These are phyloP conservation scores for Nomada ruficornis DNA, from an alignment of 2,888 invertebrate genomes.

Conservation along the genomic window DNA sequence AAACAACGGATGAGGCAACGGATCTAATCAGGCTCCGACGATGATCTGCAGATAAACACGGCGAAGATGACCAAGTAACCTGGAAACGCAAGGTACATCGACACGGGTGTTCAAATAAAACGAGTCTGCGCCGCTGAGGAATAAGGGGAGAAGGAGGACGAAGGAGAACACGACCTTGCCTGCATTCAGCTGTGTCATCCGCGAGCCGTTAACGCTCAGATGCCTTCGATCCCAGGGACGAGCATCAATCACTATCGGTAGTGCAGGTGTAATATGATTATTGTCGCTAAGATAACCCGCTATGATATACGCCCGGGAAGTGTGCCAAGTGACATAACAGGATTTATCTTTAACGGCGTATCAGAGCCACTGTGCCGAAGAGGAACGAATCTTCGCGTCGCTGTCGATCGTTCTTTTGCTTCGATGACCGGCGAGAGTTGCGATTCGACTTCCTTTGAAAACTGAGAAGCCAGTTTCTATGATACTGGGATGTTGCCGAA, in stretches of 20 bases:
- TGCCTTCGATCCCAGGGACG: conserved; percentile 74
- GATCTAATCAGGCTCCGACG: no score
- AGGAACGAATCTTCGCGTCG: conserved; percentile 9
- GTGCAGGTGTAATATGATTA: conserved; percentile 82
- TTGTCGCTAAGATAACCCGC: conserved; percentile 72
- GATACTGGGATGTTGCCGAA: no score
- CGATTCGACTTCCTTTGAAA: not conserved
- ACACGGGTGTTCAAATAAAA: conserved; percentile 76
- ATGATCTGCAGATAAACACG: conserved; percentile 65
- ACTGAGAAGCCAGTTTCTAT: no score
- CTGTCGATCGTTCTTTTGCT: not conserved
- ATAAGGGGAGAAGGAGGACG: conserved; percentile 71
- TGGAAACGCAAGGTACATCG: conserved; percentile 75
- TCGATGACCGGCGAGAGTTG: not conserved
- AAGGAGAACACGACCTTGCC: conserved; percentile 78
- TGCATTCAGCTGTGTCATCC: conserved; percentile 83
- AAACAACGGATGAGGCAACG: no score
- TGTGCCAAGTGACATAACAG: conserved; percentile 77
- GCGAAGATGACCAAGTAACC: conserved; percentile 80
- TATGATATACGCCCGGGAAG: conserved; percentile 72
- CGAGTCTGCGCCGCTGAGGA: conserved; percentile 79
- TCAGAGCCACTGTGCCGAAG: conserved; percentile 34
- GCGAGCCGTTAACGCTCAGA: conserved; percentile 82
- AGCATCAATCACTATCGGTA: conserved; percentile 81
- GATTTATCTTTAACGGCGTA: conserved; percentile 72